Conservation (phyloP, 35 echinoderm and acorn worm genomes). For the Diadema setosum region DNA sequence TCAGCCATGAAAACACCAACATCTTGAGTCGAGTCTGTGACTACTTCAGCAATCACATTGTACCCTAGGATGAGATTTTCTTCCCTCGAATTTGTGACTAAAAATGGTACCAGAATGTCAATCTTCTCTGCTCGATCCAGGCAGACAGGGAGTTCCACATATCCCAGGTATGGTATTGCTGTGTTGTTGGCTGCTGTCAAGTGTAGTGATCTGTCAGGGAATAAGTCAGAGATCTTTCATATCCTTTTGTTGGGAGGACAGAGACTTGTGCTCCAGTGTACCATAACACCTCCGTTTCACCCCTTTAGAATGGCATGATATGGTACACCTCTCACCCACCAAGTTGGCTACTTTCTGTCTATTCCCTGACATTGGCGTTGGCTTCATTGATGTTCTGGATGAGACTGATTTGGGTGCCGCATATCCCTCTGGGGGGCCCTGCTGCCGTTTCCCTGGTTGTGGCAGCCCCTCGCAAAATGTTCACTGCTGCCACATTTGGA, state of each 20-base stretch:
- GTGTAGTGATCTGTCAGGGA: background rate
- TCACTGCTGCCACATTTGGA: slow-evolving; percentile 41
- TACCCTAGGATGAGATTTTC: background rate
- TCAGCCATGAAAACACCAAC: background rate
- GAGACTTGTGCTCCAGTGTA: background rate
- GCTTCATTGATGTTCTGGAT: background rate
- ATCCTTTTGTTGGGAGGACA: background rate
- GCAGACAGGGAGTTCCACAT: background rate
- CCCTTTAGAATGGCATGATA: background rate
- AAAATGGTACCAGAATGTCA: background rate
- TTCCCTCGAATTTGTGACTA: background rate
- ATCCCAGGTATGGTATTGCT: slow-evolving; percentile 15
- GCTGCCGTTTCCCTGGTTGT: slow-evolving; percentile 28
- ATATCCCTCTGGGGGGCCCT: background rate
- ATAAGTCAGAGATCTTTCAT: background rate
- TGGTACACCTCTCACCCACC: background rate
- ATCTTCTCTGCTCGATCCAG: background rate
- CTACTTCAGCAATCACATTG: background rate
- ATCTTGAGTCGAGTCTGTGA: background rate
- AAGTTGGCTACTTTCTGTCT: background rate
- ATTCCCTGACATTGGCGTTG: background rate
- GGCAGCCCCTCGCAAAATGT: slow-evolving; percentile 43
- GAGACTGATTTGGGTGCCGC: background rate
- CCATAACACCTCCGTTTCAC: background rate
- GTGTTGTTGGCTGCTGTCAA: background rate